Evolutionary conservation across 30 jellyfish, hydroid and myxozoan species (phyloP).

Genomic region (Pseudorhiza aurosa): DNA sequence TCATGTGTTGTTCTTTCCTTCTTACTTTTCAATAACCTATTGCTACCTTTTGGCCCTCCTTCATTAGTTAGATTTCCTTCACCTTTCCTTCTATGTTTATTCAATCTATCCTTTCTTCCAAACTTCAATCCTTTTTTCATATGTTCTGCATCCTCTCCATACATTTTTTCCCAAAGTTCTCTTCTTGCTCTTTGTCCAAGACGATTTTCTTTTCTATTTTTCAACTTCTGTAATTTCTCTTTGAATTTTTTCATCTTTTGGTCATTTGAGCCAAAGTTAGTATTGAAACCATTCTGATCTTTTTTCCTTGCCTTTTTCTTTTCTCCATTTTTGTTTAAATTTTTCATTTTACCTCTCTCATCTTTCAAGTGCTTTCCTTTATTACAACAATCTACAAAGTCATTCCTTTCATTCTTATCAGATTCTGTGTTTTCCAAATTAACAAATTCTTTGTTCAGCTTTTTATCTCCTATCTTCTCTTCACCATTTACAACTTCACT

Average conservation of each 20-base stretch:
- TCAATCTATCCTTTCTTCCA: background rate
- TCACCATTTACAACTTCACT: background rate
- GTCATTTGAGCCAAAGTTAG: background rate
- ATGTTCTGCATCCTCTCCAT: conserved; percentile 58
- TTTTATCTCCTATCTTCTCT: background rate
- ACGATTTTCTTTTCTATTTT: conserved; percentile 33
- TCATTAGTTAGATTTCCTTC: too few relatives aligned
- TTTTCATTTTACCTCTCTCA: too few relatives aligned
- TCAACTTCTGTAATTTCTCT: background rate
- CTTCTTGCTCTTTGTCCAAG: conserved; percentile 75
- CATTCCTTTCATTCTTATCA: background rate
- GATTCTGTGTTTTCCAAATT: background rate
- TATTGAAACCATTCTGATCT: too few relatives aligned
- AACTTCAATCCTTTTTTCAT: conserved; percentile 5
- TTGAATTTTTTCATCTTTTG: background rate
- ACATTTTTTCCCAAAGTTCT: conserved; percentile 51
- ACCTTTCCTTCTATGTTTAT: background rate
- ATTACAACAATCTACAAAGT: background rate
- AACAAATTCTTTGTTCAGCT: background rate
- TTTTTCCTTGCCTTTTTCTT: too few relatives aligned
- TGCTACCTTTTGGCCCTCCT: background rate
- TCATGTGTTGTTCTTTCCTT: background rate
- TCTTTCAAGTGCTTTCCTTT: too few relatives aligned
- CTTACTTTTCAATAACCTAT: background rate
- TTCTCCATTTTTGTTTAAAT: too few relatives aligned